phyloP scores from a whole-genome alignment of 2,888 invertebrate genomes.

The Oxystoma pomonae region DNA sequence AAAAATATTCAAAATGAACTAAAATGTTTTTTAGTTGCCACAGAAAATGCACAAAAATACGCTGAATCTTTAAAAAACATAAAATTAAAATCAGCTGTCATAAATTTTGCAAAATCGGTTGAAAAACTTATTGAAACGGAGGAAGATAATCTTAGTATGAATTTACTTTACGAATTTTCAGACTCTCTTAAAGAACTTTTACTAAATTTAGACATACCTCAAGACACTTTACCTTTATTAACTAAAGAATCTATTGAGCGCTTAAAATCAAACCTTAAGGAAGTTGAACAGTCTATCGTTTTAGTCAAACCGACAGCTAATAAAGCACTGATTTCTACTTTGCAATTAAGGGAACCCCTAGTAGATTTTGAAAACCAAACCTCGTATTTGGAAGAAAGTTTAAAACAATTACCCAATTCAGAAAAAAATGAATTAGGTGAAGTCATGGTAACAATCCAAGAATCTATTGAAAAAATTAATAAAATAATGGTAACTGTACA shows the following conservation, averaged over 20 bases:
- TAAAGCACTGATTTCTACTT: slow-evolving; percentile 22
- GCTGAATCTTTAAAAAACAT: slow-evolving; percentile 3
- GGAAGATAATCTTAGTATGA: slow-evolving; percentile 16
- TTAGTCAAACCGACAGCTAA: slow-evolving; percentile 24
- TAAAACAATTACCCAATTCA: slow-evolving; percentile 5
- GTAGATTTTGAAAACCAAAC: slow-evolving; percentile 22
- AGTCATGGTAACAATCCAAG: slow-evolving; percentile 18
- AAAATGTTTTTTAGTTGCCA: slow-evolving; percentile 2
- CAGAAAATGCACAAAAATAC: slow-evolving; percentile 1
- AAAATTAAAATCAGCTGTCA: background rate
- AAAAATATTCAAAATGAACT: slow-evolving; percentile 8
- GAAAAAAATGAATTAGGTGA: slow-evolving; percentile 11
- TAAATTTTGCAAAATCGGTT: slow-evolving; percentile 6
- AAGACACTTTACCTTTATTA: background rate
- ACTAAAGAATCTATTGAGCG: slow-evolving; percentile 21
- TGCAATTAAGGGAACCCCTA: slow-evolving; percentile 28
- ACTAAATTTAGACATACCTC: too few relatives aligned
- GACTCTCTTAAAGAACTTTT: slow-evolving; percentile 4
- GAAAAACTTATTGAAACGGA: slow-evolving; percentile 12
- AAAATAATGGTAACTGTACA: slow-evolving; percentile 22
- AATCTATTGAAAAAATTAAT: slow-evolving; percentile 26
- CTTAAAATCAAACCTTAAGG: slow-evolving; percentile 25
- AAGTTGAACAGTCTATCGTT: slow-evolving; percentile 24
- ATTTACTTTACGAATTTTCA: slow-evolving; percentile 14
- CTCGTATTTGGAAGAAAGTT: slow-evolving; percentile 5